phyloP scores from a whole-genome alignment of 37 sponge, comb jelly and placozoan species.

The Amphimedon queenslandica region DNA sequence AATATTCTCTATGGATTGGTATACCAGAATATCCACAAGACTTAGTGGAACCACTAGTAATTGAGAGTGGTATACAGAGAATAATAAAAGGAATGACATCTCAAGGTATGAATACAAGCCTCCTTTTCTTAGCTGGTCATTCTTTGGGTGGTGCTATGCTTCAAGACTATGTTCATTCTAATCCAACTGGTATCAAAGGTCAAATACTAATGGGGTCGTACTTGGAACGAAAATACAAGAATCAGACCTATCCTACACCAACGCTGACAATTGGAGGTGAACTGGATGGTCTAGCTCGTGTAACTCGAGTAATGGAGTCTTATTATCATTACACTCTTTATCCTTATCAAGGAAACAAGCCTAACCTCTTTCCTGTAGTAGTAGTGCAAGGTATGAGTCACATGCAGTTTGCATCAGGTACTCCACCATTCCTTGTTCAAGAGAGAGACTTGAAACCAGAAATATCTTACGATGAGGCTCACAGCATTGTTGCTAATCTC shows the following conservation, averaged over 20 bases:
- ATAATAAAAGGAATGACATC: conserved; percentile 35
- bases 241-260: conserved; percentile 49
- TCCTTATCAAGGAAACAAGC: not conserved
- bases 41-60: conserved; percentile 50
- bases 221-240: conserved; percentile 43
- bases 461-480: conserved; percentile 50
- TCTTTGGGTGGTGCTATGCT: conserved; percentile 70
- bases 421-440: conserved; percentile 22
- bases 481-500: conserved; percentile 24
- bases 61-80: conserved; percentile 29
- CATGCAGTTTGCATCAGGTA: conserved; percentile 63
- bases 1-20: conserved; percentile 64
- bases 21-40: conserved; percentile 58
- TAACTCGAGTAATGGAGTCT: conserved; percentile 72
- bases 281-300: conserved; percentile 70
- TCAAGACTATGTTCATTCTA: conserved; percentile 8
- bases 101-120: conserved; percentile 54
- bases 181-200: conserved; percentile 10
- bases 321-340: conserved; percentile 50
- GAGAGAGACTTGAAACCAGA: conserved; percentile 65
- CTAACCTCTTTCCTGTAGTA: conserved; percentile 65
- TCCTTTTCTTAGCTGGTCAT: conserved; percentile 61
- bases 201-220: conserved; percentile 67
- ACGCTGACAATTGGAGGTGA: conserved; percentile 80
- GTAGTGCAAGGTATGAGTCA: conserved; percentile 69